phyloP scores from a whole-genome alignment of 2,113 vertebrate species.

The Marmota flaviventris region DNA sequence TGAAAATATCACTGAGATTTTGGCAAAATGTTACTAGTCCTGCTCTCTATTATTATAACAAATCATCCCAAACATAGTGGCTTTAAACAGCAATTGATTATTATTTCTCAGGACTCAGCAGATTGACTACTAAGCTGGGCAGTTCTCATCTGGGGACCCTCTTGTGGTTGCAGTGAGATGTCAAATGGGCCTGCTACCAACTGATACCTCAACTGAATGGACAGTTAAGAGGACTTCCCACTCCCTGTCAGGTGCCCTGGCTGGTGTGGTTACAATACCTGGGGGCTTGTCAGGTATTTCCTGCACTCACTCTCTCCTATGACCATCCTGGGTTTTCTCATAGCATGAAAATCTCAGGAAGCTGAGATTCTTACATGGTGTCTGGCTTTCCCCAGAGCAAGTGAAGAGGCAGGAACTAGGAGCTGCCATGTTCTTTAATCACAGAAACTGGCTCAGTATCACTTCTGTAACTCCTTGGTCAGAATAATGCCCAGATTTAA shows the following conservation, averaged over 20 bases:
- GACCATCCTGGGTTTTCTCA: neutral
- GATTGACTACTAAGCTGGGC: neutral
- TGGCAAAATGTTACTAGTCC: neutral
- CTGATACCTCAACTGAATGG: neutral
- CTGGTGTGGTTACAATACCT: neutral
- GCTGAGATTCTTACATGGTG: neutral
- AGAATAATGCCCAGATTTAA: neutral
- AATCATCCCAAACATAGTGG: neutral
- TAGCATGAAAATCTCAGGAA: neutral
- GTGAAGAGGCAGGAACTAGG: neutral
- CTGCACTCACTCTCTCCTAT: neutral
- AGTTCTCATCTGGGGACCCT: neutral
- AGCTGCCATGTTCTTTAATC: neutral
- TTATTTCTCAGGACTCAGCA: neutral
- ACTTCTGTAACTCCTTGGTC: neutral
- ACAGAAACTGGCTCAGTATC: neutral
- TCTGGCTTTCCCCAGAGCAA: neutral
- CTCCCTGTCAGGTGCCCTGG: no score
- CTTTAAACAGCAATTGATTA: neutral
- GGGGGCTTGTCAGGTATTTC: neutral
- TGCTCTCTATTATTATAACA: neutral
- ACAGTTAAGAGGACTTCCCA: neutral
- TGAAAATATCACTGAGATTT: slow-evolving; percentile 28
- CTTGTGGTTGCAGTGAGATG: neutral
- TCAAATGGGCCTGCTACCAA: neutral